Conservation (phyloP, 2,797 vertebrate species). For the Xenentodon cancila region DNA sequence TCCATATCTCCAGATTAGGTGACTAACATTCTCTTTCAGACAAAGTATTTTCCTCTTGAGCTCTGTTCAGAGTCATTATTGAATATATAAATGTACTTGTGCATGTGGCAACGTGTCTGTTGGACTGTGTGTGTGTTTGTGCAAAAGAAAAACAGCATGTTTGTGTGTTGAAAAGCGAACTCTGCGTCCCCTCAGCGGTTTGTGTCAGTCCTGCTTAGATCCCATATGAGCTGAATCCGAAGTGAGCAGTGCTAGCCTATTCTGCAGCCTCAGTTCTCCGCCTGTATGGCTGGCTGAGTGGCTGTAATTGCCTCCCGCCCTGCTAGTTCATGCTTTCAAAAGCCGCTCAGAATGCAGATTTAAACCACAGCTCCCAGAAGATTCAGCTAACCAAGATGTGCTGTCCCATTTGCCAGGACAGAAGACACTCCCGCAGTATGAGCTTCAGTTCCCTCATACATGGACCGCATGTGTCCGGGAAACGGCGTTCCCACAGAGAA, state of each 20-base stretch:
- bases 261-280: slow-evolving; percentile 64
- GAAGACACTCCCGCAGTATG: slow-evolving; percentile 19
- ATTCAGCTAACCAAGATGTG: slow-evolving; percentile 39
- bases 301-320: slow-evolving; percentile 72
- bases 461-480: slow-evolving; percentile 22
- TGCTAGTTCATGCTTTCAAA: slow-evolving; percentile 65
- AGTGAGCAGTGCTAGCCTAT: slow-evolving; percentile 62
- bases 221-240: slow-evolving; percentile 64
- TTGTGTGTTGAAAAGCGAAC: slow-evolving; percentile 37
- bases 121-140: slow-evolving; percentile 5
- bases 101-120: slow-evolving; percentile 10
- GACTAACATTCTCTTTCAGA: no score
- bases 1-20: slow-evolving; percentile 2
- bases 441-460: slow-evolving; percentile 31
- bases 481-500: slow-evolving; percentile 56
- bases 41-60: slow-evolving; percentile 12
- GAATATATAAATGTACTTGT: slow-evolving; percentile 5
- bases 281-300: slow-evolving; percentile 75
- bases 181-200: slow-evolving; percentile 45
- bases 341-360: slow-evolving; percentile 46
- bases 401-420: slow-evolving; percentile 27
- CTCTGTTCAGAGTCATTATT: slow-evolving; percentile 13
- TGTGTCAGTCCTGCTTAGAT: slow-evolving; percentile 62
- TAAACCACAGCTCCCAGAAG: slow-evolving; percentile 43
- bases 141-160: slow-evolving; percentile 5